Conservation (phyloP, 2,888 invertebrate species). For the Asteroscopus sphinx region DNA sequence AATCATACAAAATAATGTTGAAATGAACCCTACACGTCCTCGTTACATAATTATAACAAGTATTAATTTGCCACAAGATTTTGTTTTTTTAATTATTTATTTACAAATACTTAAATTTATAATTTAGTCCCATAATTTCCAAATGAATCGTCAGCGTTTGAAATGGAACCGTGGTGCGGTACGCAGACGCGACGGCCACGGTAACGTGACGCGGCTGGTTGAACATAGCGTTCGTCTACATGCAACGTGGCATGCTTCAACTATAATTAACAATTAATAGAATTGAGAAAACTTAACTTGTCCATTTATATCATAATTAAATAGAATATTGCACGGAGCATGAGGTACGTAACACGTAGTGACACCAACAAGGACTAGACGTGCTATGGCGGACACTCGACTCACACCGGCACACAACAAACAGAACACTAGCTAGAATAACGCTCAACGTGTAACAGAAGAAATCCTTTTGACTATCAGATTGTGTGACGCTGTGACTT, state of each 20-base stretch:
- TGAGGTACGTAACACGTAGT: constrained; percentile 48
- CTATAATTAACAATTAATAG: constrained; percentile 73
- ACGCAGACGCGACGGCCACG: constrained; percentile 21
- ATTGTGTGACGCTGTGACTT: constrained; percentile 14
- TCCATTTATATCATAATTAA: constrained; percentile 51
- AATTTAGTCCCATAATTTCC: constrained; percentile 89
- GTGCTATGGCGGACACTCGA: constrained; percentile 31
- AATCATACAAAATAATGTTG: constrained; percentile 80
- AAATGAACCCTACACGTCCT: constrained; percentile 77
- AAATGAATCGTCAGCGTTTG: constrained; percentile 77
- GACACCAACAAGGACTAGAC: constrained; percentile 53
- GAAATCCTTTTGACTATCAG: background rate
- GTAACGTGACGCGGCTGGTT: background rate
- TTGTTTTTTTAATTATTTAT: constrained; percentile 81
- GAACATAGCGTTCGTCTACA: constrained; percentile 14
- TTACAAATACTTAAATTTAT: constrained; percentile 85
- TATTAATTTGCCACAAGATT: constrained; percentile 88
- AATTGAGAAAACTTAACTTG: constrained; percentile 82
- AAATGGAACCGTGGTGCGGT: constrained; percentile 60
- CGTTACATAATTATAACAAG: constrained; percentile 83
- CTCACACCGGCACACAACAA: background rate
- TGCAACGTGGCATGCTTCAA: constrained; percentile 47
- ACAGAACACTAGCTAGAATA: too few species aligned
- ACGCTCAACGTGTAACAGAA: background rate
- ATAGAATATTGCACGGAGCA: constrained; percentile 57